Percentiles rank a stretch among this genome's conserved stretches.
These are phyloP conservation scores for Eupleurogrammus muticus DNA, from an alignment of 2,797 vertebrate species.

Conservation along the genomic window DNA sequence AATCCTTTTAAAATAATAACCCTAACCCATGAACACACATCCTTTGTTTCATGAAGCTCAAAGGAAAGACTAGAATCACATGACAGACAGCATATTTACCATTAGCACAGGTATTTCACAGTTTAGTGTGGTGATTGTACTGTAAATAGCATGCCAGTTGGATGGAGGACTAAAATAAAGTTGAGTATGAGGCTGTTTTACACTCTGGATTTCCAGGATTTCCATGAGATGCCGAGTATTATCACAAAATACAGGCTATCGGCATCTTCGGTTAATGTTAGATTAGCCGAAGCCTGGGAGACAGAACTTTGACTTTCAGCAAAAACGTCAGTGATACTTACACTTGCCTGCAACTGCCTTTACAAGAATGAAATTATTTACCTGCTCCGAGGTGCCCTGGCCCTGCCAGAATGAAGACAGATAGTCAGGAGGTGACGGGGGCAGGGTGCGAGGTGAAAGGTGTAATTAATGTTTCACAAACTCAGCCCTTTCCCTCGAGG, in stretches of 20 bases:
- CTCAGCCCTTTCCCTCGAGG: conserved; percentile 71
- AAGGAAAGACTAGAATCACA: conserved; percentile 30
- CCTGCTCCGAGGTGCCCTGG: conserved; percentile 59
- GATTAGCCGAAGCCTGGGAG: background rate
- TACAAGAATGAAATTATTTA: conserved; percentile 52
- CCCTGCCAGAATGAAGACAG: conserved; percentile 52
- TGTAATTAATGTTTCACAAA: conserved; percentile 83
- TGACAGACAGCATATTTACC: conserved; percentile 1
- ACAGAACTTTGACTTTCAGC: conserved; percentile 27
- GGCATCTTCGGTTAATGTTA: background rate
- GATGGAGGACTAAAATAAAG: background rate
- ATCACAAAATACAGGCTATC: background rate
- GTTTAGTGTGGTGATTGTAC: background rate
- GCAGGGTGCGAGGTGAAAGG: conserved; percentile 39
- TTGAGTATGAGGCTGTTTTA: background rate
- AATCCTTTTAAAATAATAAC: too few species aligned
- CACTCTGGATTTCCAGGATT: background rate
- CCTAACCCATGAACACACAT: too few species aligned
- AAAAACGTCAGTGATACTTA: conserved; percentile 47
- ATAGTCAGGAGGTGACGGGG: conserved; percentile 36
- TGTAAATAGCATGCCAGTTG: too few species aligned
- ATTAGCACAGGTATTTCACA: background rate
- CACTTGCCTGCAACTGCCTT: conserved; percentile 49
- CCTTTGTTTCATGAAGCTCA: conserved; percentile 12
- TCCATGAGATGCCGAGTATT: conserved; percentile 7